Conservation (phyloP, 2,888 invertebrate species). For the Siphonodentalium dalli region DNA sequence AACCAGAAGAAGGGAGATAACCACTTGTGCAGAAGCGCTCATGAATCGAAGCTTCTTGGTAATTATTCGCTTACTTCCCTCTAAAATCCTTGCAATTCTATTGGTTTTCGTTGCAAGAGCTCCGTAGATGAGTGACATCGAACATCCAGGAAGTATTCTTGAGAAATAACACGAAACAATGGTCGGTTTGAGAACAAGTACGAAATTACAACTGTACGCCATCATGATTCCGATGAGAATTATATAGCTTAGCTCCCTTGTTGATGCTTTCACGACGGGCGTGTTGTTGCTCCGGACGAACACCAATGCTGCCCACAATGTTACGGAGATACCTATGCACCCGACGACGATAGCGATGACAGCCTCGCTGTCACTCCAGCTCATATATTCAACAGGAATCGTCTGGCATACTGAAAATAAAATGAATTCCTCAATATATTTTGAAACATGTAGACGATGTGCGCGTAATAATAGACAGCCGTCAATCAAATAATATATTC, state of each 20-base stretch:
- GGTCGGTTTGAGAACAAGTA: constrained; percentile 79
- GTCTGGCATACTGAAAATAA: constrained; percentile 70
- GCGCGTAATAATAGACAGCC: background rate
- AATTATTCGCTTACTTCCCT: constrained; percentile 94
- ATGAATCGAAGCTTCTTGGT: constrained; percentile 89
- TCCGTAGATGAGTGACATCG: constrained; percentile 96
- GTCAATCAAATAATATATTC: too few relatives aligned
- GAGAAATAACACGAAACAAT: constrained; percentile 87
- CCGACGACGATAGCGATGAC: constrained; percentile 76
- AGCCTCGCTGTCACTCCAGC: constrained; percentile 73
- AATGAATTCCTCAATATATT: background rate
- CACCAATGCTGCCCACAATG: constrained; percentile 78
- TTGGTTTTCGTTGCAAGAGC: constrained; percentile 97
- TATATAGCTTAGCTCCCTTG: constrained; percentile 78
- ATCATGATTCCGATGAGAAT: constrained; percentile 71
- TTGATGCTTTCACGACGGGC: constrained; percentile 95
- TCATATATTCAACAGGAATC: constrained; percentile 72
- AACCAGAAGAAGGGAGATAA: constrained; percentile 84
- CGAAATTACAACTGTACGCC: constrained; percentile 76
- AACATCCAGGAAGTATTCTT: constrained; percentile 90
- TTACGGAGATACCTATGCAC: constrained; percentile 83
- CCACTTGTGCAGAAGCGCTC: constrained; percentile 67
- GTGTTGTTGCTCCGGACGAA: constrained; percentile 89
- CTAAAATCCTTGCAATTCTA: constrained; percentile 93
- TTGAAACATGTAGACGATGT: background rate